Conservation (phyloP, 1,140 invertebrate species). For the Drosophila parvula region DNA sequence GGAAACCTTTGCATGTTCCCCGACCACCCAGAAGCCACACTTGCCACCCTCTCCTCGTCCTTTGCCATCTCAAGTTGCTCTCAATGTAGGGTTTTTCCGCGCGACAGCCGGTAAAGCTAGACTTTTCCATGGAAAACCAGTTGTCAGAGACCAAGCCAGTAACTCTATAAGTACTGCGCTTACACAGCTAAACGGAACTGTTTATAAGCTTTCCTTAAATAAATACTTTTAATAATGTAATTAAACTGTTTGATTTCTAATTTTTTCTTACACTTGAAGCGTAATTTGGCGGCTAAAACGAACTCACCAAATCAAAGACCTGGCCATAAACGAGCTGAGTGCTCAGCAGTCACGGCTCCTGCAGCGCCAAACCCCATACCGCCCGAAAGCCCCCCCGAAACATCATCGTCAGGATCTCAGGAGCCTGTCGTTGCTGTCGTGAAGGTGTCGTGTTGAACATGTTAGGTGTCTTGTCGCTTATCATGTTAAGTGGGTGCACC, state of each 20-base stretch:
- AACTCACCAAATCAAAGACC: slow-evolving; percentile 8
- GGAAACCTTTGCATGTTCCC: slow-evolving; percentile 11
- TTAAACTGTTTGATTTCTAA: too few species aligned
- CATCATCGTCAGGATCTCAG: slow-evolving; percentile 21
- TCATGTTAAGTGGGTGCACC: slow-evolving; percentile 80
- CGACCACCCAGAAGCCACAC: not conserved
- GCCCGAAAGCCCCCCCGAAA: too few species aligned
- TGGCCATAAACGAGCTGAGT: slow-evolving; percentile 27
- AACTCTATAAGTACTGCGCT: too few species aligned
- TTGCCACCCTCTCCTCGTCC: not conserved
- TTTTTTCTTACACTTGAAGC: not conserved
- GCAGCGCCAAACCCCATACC: slow-evolving; percentile 20
- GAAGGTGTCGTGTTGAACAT: slow-evolving; percentile 82
- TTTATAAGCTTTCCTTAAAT: not conserved
- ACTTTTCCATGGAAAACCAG: not conserved
- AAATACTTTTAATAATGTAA: not conserved
- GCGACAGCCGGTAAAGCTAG: not conserved
- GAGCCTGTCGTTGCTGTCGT: slow-evolving; percentile 63
- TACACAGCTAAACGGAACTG: not conserved
- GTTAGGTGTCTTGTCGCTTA: slow-evolving; percentile 82
- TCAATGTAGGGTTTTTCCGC: not conserved
- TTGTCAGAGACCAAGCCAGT: not conserved
- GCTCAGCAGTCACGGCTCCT: slow-evolving; percentile 18
- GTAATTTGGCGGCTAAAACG: not conserved
- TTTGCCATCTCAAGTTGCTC: slow-evolving; percentile 12